A percentile compares a stretch with the other conserved stretches of the same genome.
phyloP scores from a whole-genome alignment of 2,888 invertebrate species.

The Latrodectus hesperus region DNA sequence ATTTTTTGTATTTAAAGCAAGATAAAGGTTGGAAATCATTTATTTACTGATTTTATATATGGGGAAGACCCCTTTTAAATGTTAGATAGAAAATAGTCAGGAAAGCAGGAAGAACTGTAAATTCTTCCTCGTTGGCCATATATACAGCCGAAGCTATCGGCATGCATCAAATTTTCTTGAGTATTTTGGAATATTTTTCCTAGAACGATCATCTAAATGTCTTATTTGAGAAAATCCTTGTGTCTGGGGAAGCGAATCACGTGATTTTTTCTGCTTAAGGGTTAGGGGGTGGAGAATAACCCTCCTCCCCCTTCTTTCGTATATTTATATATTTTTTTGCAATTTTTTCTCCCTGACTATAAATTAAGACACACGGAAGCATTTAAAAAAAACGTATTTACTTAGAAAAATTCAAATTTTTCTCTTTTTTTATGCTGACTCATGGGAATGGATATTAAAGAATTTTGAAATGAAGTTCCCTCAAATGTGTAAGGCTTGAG shows the following conservation, averaged over 20 bases:
- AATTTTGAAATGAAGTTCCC: neutral
- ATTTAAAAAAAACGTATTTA: constrained; percentile 47
- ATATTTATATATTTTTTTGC: neutral
- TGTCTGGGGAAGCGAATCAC: constrained; percentile 30
- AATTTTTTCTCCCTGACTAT: constrained; percentile 18
- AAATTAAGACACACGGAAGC: constrained; percentile 32
- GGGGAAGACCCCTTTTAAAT: constrained; percentile 13
- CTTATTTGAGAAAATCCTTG: constrained; percentile 26
- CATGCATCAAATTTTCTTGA: constrained; percentile 49
- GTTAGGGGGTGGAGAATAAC: neutral
- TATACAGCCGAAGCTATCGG: constrained; percentile 37
- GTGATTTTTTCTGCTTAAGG: constrained; percentile 5
- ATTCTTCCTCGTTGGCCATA: constrained; percentile 43
- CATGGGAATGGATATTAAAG: constrained; percentile 52
- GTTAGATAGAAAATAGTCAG: neutral
- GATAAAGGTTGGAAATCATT: neutral
- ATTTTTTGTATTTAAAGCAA: neutral
- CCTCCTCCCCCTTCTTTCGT: neutral
- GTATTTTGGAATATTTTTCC: constrained; percentile 53
- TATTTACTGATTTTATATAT: neutral
- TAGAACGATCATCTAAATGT: constrained; percentile 40
- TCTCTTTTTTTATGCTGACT: neutral
- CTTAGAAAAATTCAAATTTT: constrained; percentile 53
- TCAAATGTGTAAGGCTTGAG: no score
- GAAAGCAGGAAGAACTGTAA: constrained; percentile 40